These are phyloP conservation scores for Pangasius larnaudii DNA, from an alignment of 2,797 vertebrate genomes.

Conservation along the genomic window DNA sequence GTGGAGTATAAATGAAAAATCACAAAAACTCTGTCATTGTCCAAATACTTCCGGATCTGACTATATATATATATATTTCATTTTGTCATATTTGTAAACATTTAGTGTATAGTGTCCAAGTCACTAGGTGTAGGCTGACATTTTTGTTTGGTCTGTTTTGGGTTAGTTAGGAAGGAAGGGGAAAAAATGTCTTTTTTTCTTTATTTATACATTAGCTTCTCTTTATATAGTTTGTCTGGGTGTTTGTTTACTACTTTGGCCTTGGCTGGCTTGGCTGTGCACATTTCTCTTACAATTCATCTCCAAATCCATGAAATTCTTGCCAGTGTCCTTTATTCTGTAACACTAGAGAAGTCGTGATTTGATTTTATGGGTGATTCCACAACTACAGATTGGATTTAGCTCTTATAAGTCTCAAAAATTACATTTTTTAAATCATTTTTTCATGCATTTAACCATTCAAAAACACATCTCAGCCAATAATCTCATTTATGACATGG, in stretches of 20 bases:
- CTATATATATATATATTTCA: too few species aligned
- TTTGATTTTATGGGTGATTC: neutral
- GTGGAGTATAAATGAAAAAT: too few species aligned
- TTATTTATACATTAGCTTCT: neutral
- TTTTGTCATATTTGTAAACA: neutral
- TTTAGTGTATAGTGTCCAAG: neutral
- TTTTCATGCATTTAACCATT: neutral
- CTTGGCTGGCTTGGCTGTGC: neutral
- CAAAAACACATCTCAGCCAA: neutral
- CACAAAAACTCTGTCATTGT: too few species aligned
- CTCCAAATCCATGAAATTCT: neutral
- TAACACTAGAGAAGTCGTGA: neutral
- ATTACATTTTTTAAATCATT: neutral
- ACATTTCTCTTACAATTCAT: neutral
- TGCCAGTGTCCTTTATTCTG: neutral
- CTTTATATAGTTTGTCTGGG: neutral
- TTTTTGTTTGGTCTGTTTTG: neutral
- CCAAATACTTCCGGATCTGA: too few species aligned
- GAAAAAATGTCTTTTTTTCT: neutral
- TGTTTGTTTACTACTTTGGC: too few species aligned
- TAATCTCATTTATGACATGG: neutral
- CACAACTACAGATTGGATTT: neutral
- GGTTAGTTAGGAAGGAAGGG: neutral
- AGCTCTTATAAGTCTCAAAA: neutral
- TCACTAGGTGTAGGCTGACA: neutral